Percentiles rank a stretch among this genome's conserved stretches.
Conservation (phyloP, 2,888 invertebrate species). For the Hylaea fasciaria region DNA sequence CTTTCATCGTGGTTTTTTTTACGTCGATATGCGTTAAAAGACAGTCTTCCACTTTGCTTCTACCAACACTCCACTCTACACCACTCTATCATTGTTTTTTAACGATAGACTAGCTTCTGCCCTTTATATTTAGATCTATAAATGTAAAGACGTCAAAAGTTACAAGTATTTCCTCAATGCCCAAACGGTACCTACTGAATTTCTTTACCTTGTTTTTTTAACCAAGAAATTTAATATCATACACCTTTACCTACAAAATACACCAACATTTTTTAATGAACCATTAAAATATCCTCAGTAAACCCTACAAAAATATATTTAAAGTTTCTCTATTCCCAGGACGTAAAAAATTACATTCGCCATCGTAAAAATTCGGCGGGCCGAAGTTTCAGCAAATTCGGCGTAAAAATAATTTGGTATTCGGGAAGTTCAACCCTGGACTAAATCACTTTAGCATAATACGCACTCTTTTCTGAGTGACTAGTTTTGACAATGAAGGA, state of each 20-base stretch:
- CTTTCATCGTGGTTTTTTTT: too few species aligned
- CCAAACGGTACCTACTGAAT: too few species aligned
- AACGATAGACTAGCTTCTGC: too few species aligned
- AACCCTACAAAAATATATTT: neutral
- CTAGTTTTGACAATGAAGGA: slow-evolving; percentile 41
- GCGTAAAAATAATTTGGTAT: slow-evolving; percentile 41
- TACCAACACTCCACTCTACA: too few species aligned
- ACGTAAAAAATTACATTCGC: slow-evolving; percentile 19
- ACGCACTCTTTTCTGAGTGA: slow-evolving; percentile 39
- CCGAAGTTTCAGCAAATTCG: slow-evolving; percentile 40
- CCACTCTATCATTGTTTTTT: too few species aligned
- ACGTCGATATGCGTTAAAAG: too few species aligned
- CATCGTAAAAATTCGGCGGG: slow-evolving; percentile 36
- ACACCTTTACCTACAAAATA: neutral
- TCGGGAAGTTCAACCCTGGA: slow-evolving; percentile 33
- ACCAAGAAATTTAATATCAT: neutral
- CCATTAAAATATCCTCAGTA: too few species aligned
- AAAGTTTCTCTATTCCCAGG: slow-evolving; percentile 9
- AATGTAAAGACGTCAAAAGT: too few species aligned
- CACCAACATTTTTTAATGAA: neutral
- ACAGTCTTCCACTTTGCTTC: too few species aligned
- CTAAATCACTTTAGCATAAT: slow-evolving; percentile 41
- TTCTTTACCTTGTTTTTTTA: too few species aligned
- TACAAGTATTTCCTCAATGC: too few species aligned
- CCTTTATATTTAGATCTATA: too few species aligned